phyloP scores from a whole-genome alignment of 2,888 invertebrate species.

The Yponomeuta sedellus region DNA sequence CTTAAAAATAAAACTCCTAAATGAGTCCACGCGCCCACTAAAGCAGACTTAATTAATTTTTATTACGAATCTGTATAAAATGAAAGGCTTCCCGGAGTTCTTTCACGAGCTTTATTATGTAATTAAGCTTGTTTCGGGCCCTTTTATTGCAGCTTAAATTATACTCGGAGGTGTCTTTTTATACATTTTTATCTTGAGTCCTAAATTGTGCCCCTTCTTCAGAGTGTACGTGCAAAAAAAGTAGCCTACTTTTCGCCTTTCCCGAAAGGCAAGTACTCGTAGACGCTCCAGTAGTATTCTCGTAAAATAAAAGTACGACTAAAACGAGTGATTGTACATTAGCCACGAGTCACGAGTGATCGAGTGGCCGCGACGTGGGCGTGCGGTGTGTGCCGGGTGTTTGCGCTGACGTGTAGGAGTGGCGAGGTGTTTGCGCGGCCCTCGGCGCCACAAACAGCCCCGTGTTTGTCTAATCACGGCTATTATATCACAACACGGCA shows the following conservation, averaged over 20 bases:
- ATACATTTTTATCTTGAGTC: slow-evolving; percentile 19
- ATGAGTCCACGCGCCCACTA: slow-evolving; percentile 12
- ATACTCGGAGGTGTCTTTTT: slow-evolving; percentile 17
- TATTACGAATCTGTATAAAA: slow-evolving; percentile 19
- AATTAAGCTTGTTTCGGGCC: slow-evolving; percentile 22
- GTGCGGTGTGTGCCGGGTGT: not conserved
- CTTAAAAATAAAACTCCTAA: slow-evolving; percentile 10
- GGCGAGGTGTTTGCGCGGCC: slow-evolving; percentile 12
- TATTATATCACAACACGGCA: slow-evolving; percentile 8
- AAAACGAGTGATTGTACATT: not conserved
- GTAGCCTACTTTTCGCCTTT: not conserved
- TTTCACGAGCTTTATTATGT: slow-evolving; percentile 25
- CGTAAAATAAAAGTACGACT: not conserved
- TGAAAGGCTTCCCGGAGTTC: slow-evolving; percentile 17
- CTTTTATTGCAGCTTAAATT: slow-evolving; percentile 20
- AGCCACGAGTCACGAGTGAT: not conserved
- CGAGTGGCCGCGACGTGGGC: not conserved
- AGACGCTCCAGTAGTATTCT: not conserved
- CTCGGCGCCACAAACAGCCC: slow-evolving; percentile 10
- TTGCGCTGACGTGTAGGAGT: not conserved
- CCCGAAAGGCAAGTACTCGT: not conserved
- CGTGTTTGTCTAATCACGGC: slow-evolving; percentile 15
- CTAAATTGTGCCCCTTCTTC: slow-evolving; percentile 10
- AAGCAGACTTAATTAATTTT: slow-evolving; percentile 17
- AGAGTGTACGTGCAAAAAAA: slow-evolving; percentile 1